A percentile compares a stretch with the other conserved stretches of the same genome.
phyloP scores from a whole-genome alignment of 1,140 invertebrate species.

The Goniozus legneri region DNA sequence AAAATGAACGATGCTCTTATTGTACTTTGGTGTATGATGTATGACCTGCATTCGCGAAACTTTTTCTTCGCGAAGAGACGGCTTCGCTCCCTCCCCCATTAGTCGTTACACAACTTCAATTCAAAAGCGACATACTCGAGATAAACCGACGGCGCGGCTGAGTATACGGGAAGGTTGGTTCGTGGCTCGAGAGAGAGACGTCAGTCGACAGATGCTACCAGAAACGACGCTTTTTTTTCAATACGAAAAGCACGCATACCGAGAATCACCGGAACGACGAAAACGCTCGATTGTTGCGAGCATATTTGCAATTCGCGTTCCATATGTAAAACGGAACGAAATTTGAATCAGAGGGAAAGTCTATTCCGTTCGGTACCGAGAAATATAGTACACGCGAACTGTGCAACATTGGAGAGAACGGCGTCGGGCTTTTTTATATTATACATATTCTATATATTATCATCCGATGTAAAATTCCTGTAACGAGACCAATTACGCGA shows the following conservation, averaged over 20 bases:
- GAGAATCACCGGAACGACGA: background rate
- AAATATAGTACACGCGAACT: no score
- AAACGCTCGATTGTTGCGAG: constrained; percentile 15
- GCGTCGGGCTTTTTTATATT: no score
- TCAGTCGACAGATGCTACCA: background rate
- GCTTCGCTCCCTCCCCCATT: constrained; percentile 8
- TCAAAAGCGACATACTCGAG: constrained; percentile 2
- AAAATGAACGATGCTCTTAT: constrained; percentile 29
- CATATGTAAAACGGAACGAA: constrained; percentile 28
- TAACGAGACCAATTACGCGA: no score
- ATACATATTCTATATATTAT: no score
- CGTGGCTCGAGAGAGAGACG: background rate
- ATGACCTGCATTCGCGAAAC: constrained; percentile 20
- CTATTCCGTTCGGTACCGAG: constrained; percentile 9
- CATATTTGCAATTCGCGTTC: constrained; percentile 27
- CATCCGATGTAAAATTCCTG: no score
- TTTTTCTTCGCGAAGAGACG: background rate
- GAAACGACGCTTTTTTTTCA: constrained; percentile 1
- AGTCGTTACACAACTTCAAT: constrained; percentile 5
- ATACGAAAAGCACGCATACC: background rate
- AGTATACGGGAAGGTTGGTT: background rate
- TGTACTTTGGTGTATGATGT: constrained; percentile 33
- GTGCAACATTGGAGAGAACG: no score
- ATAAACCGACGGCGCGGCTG: background rate
- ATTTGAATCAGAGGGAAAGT: constrained; percentile 17